Conservation (phyloP, 2,113 vertebrate species). For the Triplophysa rosa region DNA sequence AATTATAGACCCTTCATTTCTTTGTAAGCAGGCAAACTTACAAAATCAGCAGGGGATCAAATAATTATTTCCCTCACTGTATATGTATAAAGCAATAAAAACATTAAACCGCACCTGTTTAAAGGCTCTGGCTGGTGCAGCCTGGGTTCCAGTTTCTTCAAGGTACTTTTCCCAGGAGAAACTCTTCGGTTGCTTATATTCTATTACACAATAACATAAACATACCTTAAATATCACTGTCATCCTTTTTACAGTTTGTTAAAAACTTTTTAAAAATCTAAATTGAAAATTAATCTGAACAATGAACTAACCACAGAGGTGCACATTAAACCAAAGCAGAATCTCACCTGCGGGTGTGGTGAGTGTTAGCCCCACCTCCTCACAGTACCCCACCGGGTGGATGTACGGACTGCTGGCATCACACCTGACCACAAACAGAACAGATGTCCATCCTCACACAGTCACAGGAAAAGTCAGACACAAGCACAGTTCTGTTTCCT, state of each 20-base stretch:
- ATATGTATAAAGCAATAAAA: not conserved
- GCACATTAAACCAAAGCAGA: not conserved
- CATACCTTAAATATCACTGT: not conserved
- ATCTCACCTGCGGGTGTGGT: slow-evolving; percentile 86
- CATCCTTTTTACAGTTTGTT: too few species aligned
- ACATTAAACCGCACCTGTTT: slow-evolving; percentile 75
- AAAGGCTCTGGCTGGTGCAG: slow-evolving; percentile 87
- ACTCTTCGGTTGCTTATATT: slow-evolving; percentile 79
- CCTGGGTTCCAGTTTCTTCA: slow-evolving; percentile 85
- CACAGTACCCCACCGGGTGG: slow-evolving; percentile 86
- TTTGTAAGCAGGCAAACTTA: too few species aligned
- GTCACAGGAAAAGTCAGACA: not conserved
- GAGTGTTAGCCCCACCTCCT: slow-evolving; percentile 79
- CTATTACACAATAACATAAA: slow-evolving; percentile 59
- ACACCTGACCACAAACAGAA: slow-evolving; percentile 73
- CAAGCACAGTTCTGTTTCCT: not conserved
- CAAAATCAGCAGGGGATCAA: too few species aligned
- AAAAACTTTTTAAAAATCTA: not conserved
- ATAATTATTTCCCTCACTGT: too few species aligned
- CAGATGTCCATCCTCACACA: not conserved
- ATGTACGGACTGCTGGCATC: slow-evolving; percentile 90
- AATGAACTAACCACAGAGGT: not conserved
- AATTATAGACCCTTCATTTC: too few species aligned
- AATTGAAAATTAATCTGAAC: not conserved
- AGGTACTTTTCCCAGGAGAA: slow-evolving; percentile 89